phyloP scores from a whole-genome alignment of 1,140 invertebrate species.

The Orchestia grillus region DNA sequence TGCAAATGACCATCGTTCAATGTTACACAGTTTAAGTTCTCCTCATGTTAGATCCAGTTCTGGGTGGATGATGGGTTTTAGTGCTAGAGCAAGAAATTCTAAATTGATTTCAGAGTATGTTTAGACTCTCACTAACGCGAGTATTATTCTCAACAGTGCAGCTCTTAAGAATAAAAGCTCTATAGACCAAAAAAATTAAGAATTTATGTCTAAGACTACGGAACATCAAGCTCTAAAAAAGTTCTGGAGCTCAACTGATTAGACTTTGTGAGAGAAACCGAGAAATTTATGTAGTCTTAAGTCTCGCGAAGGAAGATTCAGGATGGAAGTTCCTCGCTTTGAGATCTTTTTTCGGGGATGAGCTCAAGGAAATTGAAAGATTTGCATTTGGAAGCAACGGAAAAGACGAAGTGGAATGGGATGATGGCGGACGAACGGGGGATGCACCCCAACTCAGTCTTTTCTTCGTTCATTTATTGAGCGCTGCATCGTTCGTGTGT shows the following conservation, averaged over 20 bases:
- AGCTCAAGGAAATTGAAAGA: neutral
- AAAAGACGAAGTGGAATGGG: neutral
- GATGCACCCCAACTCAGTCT: neutral
- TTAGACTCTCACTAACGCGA: neutral
- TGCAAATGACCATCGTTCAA: neutral
- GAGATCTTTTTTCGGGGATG: neutral
- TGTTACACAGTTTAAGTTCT: neutral
- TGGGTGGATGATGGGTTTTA: neutral
- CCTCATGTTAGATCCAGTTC: neutral
- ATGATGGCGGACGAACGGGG: neutral
- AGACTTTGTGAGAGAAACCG: neutral
- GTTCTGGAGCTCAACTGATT: neutral
- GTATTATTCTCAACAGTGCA: neutral
- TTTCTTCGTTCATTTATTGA: neutral
- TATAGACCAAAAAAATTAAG: neutral
- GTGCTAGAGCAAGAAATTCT: neutral
- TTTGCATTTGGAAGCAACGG: neutral
- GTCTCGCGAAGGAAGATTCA: neutral
- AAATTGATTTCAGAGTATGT: neutral
- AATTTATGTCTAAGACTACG: neutral
- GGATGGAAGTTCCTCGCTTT: neutral
- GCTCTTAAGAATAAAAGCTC: neutral
- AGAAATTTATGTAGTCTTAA: neutral
- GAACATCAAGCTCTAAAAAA: neutral
- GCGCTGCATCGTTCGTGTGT: neutral